Conservation (phyloP, 2,888 invertebrate species). For the Coelinius sp. region DNA sequence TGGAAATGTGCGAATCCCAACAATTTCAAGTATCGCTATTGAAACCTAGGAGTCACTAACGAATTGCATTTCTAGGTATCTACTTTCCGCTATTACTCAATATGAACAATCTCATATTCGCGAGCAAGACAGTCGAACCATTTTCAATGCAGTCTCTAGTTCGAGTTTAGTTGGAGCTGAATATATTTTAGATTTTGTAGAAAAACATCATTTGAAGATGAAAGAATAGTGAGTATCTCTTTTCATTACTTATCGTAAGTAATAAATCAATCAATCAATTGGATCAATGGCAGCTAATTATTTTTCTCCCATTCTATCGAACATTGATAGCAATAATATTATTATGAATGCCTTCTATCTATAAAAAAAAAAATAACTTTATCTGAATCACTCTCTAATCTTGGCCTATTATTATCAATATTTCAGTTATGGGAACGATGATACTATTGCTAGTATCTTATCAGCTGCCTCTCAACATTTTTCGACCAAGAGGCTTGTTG, state of each 20-base stretch:
- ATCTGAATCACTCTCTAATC: too few species aligned
- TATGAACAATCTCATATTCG: constrained; percentile 65
- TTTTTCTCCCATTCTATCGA: constrained; percentile 4
- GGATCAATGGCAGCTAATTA: too few species aligned
- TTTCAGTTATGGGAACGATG: constrained; percentile 52
- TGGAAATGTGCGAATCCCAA: constrained; percentile 64
- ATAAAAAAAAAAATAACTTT: constrained; percentile 70
- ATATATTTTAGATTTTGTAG: constrained; percentile 58
- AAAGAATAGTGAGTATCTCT: constrained; percentile 54
- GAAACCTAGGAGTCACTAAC: neutral
- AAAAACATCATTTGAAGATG: constrained; percentile 47
- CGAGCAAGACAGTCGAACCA: constrained; percentile 66
- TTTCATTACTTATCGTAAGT: too few species aligned
- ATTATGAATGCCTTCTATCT: too few species aligned
- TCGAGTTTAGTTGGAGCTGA: constrained; percentile 60
- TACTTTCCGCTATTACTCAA: constrained; percentile 70
- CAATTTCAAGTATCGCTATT: constrained; percentile 7
- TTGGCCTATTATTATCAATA: too few species aligned
- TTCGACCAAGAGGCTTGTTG: constrained; percentile 52
- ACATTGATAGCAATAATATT: too few species aligned
- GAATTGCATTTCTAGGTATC: constrained; percentile 70
- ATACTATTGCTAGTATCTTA: constrained; percentile 49
- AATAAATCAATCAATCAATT: too few species aligned
- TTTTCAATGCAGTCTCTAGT: constrained; percentile 64
- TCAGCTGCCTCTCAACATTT: constrained; percentile 52